Conservation (phyloP, 2,888 invertebrate genomes). For the Conus canariensis region DNA sequence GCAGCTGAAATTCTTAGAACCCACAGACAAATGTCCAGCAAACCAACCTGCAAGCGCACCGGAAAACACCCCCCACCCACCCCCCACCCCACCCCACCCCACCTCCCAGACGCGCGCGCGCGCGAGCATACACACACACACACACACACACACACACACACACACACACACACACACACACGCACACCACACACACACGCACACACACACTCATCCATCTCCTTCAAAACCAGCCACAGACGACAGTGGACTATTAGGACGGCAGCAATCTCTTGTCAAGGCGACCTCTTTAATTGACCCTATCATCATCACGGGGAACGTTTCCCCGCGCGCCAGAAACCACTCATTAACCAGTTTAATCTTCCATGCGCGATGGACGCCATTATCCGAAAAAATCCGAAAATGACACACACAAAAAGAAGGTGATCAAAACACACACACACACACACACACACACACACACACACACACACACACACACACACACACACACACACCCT, state of each 20-base stretch:
- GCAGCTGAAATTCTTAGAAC: too few species aligned
- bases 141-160: background rate
- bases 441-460: slow-evolving; percentile 10
- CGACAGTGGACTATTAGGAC: too few species aligned
- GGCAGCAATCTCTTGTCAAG: too few species aligned
- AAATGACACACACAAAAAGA: background rate
- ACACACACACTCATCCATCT: background rate
- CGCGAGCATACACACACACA: background rate
- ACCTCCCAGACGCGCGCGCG: background rate
- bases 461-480: background rate
- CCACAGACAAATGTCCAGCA: too few species aligned
- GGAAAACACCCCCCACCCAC: background rate
- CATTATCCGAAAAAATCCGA: background rate
- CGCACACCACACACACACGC: background rate
- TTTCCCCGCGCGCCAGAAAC: background rate
- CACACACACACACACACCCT: background rate
- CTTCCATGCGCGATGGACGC: background rate
- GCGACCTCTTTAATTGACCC: too few species aligned
- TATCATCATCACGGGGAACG: too few species aligned
- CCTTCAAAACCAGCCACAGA: background rate
- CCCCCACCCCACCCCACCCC: background rate
- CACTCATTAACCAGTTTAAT: background rate
- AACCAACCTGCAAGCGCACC: too few species aligned
- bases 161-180: background rate
- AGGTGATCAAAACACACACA: background rate